phyloP scores from a whole-genome alignment of 64 coral and sea anemone species.

The Montipora cactus region DNA sequence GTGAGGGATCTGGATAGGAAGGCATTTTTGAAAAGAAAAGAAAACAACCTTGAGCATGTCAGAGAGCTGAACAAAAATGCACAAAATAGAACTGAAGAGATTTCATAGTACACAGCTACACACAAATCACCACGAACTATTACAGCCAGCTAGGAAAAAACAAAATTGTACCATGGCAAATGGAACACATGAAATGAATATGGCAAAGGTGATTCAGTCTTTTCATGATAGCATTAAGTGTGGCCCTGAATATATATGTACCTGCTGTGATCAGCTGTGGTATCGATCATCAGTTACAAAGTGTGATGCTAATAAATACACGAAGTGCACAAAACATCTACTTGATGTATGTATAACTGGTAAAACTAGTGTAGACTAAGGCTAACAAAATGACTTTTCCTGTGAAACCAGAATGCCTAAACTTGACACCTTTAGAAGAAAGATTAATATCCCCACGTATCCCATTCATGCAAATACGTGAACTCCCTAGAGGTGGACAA shows the following conservation, averaged over 20 bases:
- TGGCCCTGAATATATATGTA: conserved; percentile 47
- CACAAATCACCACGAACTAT: conserved; percentile 6
- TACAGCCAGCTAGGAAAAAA: conserved; percentile 25
- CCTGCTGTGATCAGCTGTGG: conserved; percentile 47
- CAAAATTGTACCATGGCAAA: neutral
- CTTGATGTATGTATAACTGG: neutral
- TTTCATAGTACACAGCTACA: neutral
- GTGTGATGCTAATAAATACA: too few relatives aligned
- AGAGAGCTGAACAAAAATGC: conserved; percentile 28
- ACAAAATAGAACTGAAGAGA: conserved; percentile 41
- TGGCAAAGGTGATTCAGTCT: neutral
- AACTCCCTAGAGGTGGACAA: too few relatives aligned
- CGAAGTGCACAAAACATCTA: neutral
- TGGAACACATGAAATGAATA: neutral
- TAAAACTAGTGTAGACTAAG: too few relatives aligned
- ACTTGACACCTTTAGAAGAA: too few relatives aligned
- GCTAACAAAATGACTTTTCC: too few relatives aligned
- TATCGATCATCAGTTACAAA: conserved; percentile 11
- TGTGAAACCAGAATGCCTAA: too few relatives aligned
- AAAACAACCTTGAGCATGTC: neutral
- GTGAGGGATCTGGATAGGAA: neutral
- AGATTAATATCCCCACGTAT: too few relatives aligned
- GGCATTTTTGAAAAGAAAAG: neutral
- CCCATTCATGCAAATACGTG: too few relatives aligned
- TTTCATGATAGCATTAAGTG: conserved; percentile 44